Conservation (phyloP, 2,888 invertebrate species). For the Eristalis tenax region DNA sequence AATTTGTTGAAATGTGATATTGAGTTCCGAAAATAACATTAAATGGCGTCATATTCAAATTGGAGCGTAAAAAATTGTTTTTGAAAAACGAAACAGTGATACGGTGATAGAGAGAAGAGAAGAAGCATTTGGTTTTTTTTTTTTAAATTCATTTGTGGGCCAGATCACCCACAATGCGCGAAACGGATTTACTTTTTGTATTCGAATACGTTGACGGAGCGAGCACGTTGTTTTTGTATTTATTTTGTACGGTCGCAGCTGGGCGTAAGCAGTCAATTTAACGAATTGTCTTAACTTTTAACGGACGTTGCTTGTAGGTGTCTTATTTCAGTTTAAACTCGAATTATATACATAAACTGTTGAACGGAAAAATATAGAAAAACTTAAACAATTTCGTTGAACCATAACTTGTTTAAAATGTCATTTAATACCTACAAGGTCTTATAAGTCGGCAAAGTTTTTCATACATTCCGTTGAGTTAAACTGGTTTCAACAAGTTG, state of each 20-base stretch:
- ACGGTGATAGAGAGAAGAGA: neutral
- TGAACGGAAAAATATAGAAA: neutral
- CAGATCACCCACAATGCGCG: neutral
- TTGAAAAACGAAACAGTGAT: slow-evolving; percentile 9
- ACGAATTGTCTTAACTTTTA: neutral
- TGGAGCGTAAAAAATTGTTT: neutral
- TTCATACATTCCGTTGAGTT: too few species aligned
- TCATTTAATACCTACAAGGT: too few species aligned
- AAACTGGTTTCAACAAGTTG: too few species aligned
- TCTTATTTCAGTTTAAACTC: neutral
- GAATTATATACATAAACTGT: too few species aligned
- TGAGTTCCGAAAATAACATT: slow-evolving; percentile 27
- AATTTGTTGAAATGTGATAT: slow-evolving; percentile 47
- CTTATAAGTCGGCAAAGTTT: too few species aligned
- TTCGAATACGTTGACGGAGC: neutral
- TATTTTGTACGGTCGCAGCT: neutral
- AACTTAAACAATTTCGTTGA: neutral
- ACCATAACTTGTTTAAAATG: neutral
- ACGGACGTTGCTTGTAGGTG: neutral
- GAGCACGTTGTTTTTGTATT: neutral
- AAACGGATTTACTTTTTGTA: neutral
- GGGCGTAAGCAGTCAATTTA: neutral
- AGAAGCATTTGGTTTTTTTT: neutral
- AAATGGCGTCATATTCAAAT: slow-evolving; percentile 7
- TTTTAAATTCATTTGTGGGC: neutral